phyloP scores from a whole-genome alignment of 2,888 invertebrate genomes.

The Aspidapion aeneum region DNA sequence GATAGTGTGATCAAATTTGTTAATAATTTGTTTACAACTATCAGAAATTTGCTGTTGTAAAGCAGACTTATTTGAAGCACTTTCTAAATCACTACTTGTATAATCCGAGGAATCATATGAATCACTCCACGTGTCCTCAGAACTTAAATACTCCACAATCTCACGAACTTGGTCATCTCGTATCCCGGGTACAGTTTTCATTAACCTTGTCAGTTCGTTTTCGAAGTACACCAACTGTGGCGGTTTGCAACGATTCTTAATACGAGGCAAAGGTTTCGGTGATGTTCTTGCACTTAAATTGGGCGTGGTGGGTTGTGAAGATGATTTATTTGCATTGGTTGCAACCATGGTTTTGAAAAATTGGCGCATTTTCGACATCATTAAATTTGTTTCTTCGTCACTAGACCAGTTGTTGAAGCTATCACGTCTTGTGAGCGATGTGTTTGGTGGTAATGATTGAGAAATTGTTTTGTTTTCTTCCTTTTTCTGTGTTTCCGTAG shows the following conservation, averaged over 20 bases:
- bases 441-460: conserved; percentile 52
- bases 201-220: conserved; percentile 81
- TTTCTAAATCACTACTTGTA: conserved; percentile 83
- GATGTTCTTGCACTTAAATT: conserved; percentile 32
- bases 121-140: conserved; percentile 92
- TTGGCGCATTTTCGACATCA: conserved; percentile 93
- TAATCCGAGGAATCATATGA: conserved; percentile 92
- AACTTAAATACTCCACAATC: conserved; percentile 88
- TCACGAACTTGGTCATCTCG: conserved; percentile 87
- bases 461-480: conserved; percentile 58
- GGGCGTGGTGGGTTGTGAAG: conserved; percentile 54
- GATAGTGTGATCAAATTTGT: conserved; percentile 70
- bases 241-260: conserved; percentile 67
- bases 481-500: conserved; percentile 55
- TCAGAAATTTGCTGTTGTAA: conserved; percentile 83
- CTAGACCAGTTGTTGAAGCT: conserved; percentile 94
- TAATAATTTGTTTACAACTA: conserved; percentile 84
- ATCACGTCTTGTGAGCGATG: conserved; percentile 74
- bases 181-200: conserved; percentile 92
- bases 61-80: conserved; percentile 63
- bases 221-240: conserved; percentile 87
- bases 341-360: conserved; percentile 92
- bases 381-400: conserved; percentile 89
- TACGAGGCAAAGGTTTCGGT: conserved; percentile 55
- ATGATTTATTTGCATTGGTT: conserved; percentile 47